A percentile compares a stretch with the other conserved stretches of the same genome.
Evolutionary conservation across 1,140 invertebrate species (phyloP).

Genomic region (Drosophila quadrilineata): DNA sequence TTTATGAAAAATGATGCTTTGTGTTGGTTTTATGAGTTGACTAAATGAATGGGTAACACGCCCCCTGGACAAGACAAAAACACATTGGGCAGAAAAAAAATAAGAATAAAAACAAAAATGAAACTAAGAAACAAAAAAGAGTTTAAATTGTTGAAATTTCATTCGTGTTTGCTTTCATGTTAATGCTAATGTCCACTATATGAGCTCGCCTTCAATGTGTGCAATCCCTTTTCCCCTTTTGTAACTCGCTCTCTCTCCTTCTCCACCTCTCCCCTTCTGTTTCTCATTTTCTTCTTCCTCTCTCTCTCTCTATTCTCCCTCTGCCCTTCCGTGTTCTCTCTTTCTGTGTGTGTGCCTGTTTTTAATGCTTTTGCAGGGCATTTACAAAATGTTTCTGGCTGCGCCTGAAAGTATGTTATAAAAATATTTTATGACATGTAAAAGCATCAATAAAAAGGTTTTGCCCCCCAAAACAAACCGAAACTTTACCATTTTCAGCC

Average conservation of each 20-base stretch:
- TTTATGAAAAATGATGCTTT: slow-evolving; percentile 43
- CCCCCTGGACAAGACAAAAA: not conserved
- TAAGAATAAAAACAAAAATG: not conserved
- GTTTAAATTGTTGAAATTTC: slow-evolving; percentile 67
- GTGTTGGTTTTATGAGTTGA: slow-evolving; percentile 49
- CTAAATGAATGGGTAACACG: slow-evolving; percentile 26
- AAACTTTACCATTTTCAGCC: too few species aligned
- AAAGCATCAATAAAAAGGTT: slow-evolving; percentile 77
- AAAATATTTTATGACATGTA: slow-evolving; percentile 80
- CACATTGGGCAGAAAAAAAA: not conserved
- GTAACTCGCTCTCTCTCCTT: too few species aligned
- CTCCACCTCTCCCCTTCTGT: too few species aligned
- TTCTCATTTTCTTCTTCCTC: too few species aligned
- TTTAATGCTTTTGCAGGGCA: slow-evolving; percentile 31
- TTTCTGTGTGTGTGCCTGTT: not conserved
- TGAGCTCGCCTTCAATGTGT: too few species aligned
- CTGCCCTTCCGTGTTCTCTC: not conserved
- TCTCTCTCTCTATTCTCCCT: too few species aligned
- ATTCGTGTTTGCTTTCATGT: slow-evolving; percentile 57
- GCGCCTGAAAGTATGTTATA: slow-evolving; percentile 69
- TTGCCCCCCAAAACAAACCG: slow-evolving; percentile 16
- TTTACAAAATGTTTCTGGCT: slow-evolving; percentile 56
- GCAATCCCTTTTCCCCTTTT: too few species aligned
- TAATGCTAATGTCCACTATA: slow-evolving; percentile 52
- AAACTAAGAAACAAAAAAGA: too few species aligned